Conservation (phyloP, 2,888 invertebrate genomes). For the Hyppa rectilinea region DNA sequence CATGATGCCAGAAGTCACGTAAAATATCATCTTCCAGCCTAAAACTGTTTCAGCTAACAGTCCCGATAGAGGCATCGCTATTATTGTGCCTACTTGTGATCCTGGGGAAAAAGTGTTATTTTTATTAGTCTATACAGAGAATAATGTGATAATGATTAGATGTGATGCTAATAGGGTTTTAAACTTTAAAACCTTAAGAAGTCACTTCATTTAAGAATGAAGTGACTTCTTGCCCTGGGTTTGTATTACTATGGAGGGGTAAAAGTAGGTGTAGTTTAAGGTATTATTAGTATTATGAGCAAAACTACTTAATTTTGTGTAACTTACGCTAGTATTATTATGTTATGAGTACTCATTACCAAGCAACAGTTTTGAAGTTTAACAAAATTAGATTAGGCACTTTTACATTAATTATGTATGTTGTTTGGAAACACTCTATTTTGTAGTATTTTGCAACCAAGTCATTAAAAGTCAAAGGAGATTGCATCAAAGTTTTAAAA, state of each 20-base stretch:
- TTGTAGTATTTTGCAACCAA: not conserved
- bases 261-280: not conserved
- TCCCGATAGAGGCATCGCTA: slow-evolving; percentile 93
- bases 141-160: not conserved
- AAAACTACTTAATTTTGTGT: too few relatives aligned
- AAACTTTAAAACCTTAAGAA: too few relatives aligned
- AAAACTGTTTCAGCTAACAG: slow-evolving; percentile 88
- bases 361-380: not conserved
- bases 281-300: too few relatives aligned
- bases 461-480: not conserved
- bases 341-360: not conserved
- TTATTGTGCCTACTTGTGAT: slow-evolving; percentile 92
- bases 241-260: not conserved
- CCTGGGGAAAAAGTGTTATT: slow-evolving; percentile 79
- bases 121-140: not conserved
- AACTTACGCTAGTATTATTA: not conserved
- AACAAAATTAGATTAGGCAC: too few relatives aligned
- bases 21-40: slow-evolving; percentile 94
- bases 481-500: not conserved
- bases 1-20: slow-evolving; percentile 90
- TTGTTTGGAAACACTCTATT: not conserved
- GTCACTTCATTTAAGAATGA: too few relatives aligned
- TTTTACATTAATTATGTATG: too few relatives aligned
- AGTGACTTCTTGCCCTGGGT: not conserved
- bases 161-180: not conserved